These are phyloP conservation scores for Phymatocera aterrima DNA, from an alignment of 2,888 invertebrate genomes.

Conservation along the genomic window DNA sequence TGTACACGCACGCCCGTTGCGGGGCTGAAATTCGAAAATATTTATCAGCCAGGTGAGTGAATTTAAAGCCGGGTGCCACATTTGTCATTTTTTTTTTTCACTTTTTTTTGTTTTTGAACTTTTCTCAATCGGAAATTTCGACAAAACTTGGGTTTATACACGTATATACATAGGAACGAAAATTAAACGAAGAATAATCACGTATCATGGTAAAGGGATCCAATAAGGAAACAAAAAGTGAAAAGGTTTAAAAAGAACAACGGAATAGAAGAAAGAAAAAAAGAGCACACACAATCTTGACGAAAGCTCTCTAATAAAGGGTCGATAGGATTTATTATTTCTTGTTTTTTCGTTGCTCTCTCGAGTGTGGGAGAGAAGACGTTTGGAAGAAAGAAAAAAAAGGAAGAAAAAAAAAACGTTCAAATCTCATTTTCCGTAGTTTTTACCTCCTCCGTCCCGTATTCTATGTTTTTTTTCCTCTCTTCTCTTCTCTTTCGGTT, in stretches of 20 bases:
- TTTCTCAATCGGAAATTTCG: not conserved
- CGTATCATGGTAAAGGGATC: too few relatives aligned
- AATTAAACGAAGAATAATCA: too few relatives aligned
- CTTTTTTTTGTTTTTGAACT: not conserved
- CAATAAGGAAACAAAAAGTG: too few relatives aligned
- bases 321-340: not conserved
- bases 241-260: too few relatives aligned
- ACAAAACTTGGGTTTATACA: too few relatives aligned
- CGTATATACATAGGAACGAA: too few relatives aligned
- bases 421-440: conserved; percentile 3
- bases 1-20: not conserved
- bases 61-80: not conserved
- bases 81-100: not conserved
- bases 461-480: not conserved
- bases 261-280: too few relatives aligned
- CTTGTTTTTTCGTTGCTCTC: not conserved
- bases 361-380: not conserved
- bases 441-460: not conserved
- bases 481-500: not conserved
- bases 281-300: too few relatives aligned
- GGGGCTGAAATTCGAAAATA: not conserved
- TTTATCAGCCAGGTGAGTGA: not conserved
- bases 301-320: not conserved
- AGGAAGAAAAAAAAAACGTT: not conserved
- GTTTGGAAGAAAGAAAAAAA: not conserved